Conservation (phyloP, 2,888 invertebrate genomes). For the Melipona bicolor region DNA sequence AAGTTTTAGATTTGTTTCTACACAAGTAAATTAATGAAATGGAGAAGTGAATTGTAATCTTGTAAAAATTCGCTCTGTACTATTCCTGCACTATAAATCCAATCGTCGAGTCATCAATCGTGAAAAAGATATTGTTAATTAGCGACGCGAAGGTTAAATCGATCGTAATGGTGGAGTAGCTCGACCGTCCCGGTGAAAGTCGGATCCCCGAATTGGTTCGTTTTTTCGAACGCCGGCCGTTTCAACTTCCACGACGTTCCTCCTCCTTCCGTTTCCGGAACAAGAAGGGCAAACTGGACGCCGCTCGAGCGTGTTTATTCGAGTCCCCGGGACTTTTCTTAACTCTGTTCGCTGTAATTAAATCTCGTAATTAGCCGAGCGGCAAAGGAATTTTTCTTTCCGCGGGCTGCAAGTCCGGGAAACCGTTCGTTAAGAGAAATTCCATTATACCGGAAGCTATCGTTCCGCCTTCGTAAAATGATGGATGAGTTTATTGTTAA, state of each 20-base stretch:
- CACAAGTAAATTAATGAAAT: background rate
- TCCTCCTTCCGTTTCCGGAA: slow-evolving; percentile 4
- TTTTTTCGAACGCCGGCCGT: slow-evolving; percentile 3
- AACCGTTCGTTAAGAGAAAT: slow-evolving; percentile 25
- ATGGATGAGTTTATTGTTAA: slow-evolving; percentile 43
- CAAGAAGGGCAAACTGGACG: slow-evolving; percentile 24
- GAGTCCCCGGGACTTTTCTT: slow-evolving; percentile 13
- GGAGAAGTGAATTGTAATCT: background rate
- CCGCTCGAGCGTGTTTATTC: slow-evolving; percentile 46
- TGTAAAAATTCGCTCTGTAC: background rate
- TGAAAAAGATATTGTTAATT: background rate
- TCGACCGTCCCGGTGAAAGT: background rate
- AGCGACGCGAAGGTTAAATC: background rate
- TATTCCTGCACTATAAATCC: too few relatives aligned
- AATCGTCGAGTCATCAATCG: background rate
- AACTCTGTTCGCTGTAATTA: slow-evolving; percentile 38
- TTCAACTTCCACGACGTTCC: slow-evolving; percentile 8
- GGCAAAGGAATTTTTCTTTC: slow-evolving; percentile 16
- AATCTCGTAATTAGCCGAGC: slow-evolving; percentile 50
- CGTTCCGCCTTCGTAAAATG: slow-evolving; percentile 24
- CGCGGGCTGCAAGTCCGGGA: slow-evolving; percentile 19
- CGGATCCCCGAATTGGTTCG: background rate
- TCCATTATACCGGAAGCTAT: slow-evolving; percentile 42
- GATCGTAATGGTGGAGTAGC: background rate
- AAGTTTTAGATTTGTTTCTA: background rate